Conservation (phyloP, 30 jellyfish, hydroid and myxozoan species). For the Cassiopea xamachana region DNA sequence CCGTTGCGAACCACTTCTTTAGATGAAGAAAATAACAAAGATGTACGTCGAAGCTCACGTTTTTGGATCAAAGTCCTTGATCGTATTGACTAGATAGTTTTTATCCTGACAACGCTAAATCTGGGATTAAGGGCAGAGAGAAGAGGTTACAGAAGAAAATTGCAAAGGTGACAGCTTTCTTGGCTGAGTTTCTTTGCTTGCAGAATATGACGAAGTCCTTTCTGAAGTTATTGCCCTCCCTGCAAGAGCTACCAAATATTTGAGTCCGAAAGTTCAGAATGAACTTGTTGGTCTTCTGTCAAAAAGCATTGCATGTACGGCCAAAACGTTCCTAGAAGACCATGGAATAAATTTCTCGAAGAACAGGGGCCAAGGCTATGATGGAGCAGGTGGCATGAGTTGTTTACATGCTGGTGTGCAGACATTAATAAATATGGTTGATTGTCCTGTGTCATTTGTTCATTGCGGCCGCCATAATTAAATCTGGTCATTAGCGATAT, state of each 20-base stretch:
- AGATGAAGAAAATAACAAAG: too few species aligned
- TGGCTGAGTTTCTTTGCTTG: constrained; percentile 48
- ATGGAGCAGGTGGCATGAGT: constrained; percentile 50
- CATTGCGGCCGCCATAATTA: constrained; percentile 36
- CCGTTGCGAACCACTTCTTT: too few species aligned
- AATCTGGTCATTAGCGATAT: constrained; percentile 24
- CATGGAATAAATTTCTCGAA: constrained; percentile 34
- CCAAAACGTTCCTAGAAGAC: constrained; percentile 44
- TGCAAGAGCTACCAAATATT: constrained; percentile 42
- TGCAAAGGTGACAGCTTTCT: constrained; percentile 61
- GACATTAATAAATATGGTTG: constrained; percentile 38
- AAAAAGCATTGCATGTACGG: constrained; percentile 34
- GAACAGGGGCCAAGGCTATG: constrained; percentile 52
- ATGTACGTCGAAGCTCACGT: constrained; percentile 18
- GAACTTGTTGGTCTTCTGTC: constrained; percentile 52
- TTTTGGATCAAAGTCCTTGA: constrained; percentile 56
- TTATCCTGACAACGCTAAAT: constrained; percentile 31
- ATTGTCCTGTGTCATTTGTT: constrained; percentile 44
- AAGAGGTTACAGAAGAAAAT: constrained; percentile 16
- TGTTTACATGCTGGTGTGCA: constrained; percentile 53
- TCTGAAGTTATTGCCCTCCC: constrained; percentile 56
- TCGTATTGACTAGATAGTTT: constrained; percentile 24
- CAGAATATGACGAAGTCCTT: constrained; percentile 53
- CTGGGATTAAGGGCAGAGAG: constrained; percentile 48
- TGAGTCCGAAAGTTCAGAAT: constrained; percentile 57